These are phyloP conservation scores for Atta texana DNA, from an alignment of 1,140 invertebrate genomes.

Conservation along the genomic window DNA sequence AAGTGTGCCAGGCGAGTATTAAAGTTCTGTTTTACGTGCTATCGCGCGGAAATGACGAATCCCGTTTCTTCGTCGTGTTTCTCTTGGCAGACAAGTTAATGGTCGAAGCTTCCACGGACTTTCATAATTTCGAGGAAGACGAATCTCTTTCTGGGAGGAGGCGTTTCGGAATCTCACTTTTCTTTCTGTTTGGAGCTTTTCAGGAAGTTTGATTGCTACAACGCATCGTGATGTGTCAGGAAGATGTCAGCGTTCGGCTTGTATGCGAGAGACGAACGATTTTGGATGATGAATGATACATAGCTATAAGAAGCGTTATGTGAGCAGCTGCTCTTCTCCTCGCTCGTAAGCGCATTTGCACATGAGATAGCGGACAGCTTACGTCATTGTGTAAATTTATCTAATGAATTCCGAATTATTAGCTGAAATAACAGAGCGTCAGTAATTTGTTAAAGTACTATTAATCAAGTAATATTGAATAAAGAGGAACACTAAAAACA, in stretches of 20 bases:
- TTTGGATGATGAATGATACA: constrained; percentile 47
- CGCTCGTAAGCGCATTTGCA: constrained; percentile 15
- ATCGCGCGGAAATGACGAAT: constrained; percentile 36
- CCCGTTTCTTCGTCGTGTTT: constrained; percentile 18
- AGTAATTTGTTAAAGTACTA: constrained; percentile 10
- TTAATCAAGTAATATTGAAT: constrained; percentile 5
- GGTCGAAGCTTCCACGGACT: constrained; percentile 63
- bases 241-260: constrained; percentile 54
- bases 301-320: constrained; percentile 21
- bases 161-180: constrained; percentile 24
- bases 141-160: constrained; percentile 30
- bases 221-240: constrained; percentile 58
- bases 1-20: constrained; percentile 64
- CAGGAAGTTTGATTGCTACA: constrained; percentile 75
- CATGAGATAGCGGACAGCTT: neutral
- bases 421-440: neutral
- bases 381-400: constrained; percentile 18
- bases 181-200: constrained; percentile 7
- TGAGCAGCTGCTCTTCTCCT: constrained; percentile 3
- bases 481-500: neutral
- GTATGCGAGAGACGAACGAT: constrained; percentile 59
- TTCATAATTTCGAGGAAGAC: constrained; percentile 71
- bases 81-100: constrained; percentile 65
- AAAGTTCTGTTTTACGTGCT: constrained; percentile 75
- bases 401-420: constrained; percentile 21